phyloP scores from a whole-genome alignment of 1,140 invertebrate species.

The Aphelenchoides avenae region DNA sequence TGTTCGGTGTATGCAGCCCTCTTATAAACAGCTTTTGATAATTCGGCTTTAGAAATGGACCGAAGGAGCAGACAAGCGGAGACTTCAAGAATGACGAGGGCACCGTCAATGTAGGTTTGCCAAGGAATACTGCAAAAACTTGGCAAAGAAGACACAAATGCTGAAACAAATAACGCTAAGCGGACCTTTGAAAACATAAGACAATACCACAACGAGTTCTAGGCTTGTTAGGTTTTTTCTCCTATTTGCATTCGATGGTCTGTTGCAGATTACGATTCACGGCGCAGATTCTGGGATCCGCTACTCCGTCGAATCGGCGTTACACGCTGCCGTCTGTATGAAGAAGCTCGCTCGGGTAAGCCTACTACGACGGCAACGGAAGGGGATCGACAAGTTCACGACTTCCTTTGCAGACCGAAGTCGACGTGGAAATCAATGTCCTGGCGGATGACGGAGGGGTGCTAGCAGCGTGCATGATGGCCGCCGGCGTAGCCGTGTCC shows the following conservation, averaged over 20 bases:
- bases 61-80: constrained; percentile 31
- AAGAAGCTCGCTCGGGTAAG: constrained; percentile 25
- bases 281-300: constrained; percentile 16
- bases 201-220: background rate
- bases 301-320: constrained; percentile 17
- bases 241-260: too few species aligned
- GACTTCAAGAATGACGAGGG: constrained; percentile 16
- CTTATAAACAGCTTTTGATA: constrained; percentile 1
- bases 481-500: constrained; percentile 28
- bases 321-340: constrained; percentile 29
- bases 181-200: background rate
- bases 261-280: constrained; percentile 7
- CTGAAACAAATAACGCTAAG: too few species aligned
- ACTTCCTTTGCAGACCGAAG: constrained; percentile 25
- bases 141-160: too few species aligned
- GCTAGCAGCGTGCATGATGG: constrained; percentile 30
- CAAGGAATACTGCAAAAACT: too few species aligned
- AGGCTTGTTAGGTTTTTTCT: constrained; percentile 8
- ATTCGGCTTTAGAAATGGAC: constrained; percentile 35
- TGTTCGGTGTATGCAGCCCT: constrained; percentile 30
- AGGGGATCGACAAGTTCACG: background rate
- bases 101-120: constrained; percentile 20
- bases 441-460: constrained; percentile 35
- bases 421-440: constrained; percentile 42
- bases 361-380: background rate